These are phyloP conservation scores for Ailuropoda melanoleuca DNA, from an alignment of 2,113 vertebrate genomes.

Conservation along the genomic window DNA sequence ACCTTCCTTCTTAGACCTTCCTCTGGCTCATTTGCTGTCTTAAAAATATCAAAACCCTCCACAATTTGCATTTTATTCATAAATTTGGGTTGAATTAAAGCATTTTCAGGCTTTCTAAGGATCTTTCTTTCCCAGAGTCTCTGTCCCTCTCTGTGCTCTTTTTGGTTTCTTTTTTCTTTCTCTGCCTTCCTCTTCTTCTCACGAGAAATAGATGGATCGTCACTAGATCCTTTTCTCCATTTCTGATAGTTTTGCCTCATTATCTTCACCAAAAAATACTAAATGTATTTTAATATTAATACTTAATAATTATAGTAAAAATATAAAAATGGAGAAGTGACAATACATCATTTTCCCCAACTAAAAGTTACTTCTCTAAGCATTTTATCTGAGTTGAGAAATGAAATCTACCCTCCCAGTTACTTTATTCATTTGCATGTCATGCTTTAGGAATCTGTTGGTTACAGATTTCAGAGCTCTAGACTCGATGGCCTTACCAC, in stretches of 20 bases:
- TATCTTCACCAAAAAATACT: background rate
- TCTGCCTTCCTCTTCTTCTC: background rate
- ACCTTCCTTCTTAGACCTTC: background rate
- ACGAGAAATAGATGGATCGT: background rate
- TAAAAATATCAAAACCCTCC: background rate
- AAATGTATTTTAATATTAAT: background rate
- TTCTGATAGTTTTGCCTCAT: background rate
- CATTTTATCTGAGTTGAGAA: constrained; percentile 43
- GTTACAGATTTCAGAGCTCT: background rate
- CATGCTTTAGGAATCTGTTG: background rate
- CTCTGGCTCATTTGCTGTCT: background rate
- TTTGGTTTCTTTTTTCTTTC: background rate
- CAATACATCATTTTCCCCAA: background rate
- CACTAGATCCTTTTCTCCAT: background rate
- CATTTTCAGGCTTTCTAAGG: background rate
- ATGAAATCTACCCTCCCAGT: background rate
- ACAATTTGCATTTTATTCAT: background rate
- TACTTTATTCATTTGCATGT: constrained; percentile 22
- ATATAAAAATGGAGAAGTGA: background rate
- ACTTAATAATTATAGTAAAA: background rate
- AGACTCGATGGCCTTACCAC: constrained; percentile 28
- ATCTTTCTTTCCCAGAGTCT: background rate
- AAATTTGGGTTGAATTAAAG: background rate
- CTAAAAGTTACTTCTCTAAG: background rate
- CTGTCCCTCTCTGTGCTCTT: background rate